Evolutionary conservation across 2,888 invertebrate genomes (phyloP), one percentile per base, ranked within the genome.

Genomic region (Polymixis flavicincta): DNA sequence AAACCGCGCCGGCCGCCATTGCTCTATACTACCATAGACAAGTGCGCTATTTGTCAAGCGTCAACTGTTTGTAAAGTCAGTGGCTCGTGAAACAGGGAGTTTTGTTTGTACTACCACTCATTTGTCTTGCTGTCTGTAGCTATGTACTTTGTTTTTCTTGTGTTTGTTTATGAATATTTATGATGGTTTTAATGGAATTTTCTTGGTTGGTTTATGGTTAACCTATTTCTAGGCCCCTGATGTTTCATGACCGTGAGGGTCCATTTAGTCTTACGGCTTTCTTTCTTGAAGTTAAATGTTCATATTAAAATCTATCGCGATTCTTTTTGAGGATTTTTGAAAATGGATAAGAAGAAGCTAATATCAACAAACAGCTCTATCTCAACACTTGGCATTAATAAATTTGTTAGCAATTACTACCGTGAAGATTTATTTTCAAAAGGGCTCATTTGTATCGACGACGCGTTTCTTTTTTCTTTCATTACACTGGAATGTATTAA

Each of bases 101-200:
- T 85, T 83, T 89, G 87, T 89, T 89, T 89, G 80, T 76, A 63
- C 80, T 60, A 69, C 72, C 83, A 79, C 85, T 88, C 89, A 88
- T 90, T 90, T 91, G 88, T 90, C 85, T 88, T 85, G 75, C 83
- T 71, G 73, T 75, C 84, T 85, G 85, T 89, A 87, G 82, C 61
- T 77, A 66, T 50, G 7, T 64, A 65, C 59, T 54, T 64, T 50
- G 13, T 68, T 52, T 68, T 64, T 66, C 42, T 65, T 55, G 54
- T 61, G 28, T 74, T 17, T 60, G 25, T 42, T 65, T 66, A 59
- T 74, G 52, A 54, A 72, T 72, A 74, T 65, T 57, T 74, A 71
- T 50, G 76, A 32, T 45, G 22, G 52, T 82, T 54, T 75, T 42
- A 54, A 69, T 59, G 28, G 8, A 17, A 32, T 48, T 60, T 59